phyloP scores from a whole-genome alignment of 1,140 invertebrate species.

The Bombus turneri region DNA sequence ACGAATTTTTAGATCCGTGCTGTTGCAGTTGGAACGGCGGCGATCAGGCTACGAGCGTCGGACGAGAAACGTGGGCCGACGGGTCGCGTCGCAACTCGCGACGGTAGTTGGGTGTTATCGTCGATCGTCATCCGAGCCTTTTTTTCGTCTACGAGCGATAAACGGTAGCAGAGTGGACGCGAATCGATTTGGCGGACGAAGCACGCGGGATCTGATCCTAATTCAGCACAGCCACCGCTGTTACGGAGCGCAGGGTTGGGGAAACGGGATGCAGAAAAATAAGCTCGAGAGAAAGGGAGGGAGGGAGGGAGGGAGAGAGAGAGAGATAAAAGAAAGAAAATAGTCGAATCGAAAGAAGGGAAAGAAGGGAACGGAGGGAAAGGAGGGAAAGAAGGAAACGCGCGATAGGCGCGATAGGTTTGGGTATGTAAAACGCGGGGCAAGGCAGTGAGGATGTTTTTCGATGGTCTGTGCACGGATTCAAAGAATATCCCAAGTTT shows the following conservation, averaged over 20 bases:
- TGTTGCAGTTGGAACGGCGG: too few relatives aligned
- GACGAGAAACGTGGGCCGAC: background rate
- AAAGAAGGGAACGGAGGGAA: too few relatives aligned
- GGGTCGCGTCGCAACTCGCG: too few relatives aligned
- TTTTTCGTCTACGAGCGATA: conserved; percentile 28
- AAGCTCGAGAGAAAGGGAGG: background rate
- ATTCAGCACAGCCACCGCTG: rapidly evolving
- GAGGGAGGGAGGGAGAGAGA: too few relatives aligned
- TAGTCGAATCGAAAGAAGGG: too few relatives aligned
- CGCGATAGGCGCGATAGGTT: too few relatives aligned
- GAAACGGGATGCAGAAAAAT: background rate
- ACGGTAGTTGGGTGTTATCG: background rate
- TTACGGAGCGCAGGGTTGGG: background rate
- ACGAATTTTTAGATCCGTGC: background rate
- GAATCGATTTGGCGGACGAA: background rate
- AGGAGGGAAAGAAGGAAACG: background rate
- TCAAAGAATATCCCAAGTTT: conserved; percentile 23
- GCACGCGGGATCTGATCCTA: too few relatives aligned
- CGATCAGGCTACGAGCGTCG: too few relatives aligned
- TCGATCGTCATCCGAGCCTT: background rate
- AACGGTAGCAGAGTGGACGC: background rate
- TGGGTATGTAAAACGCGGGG: too few relatives aligned
- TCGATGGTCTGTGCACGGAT: background rate
- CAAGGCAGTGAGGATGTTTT: background rate
- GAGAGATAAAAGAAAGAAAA: background rate